phyloP scores from a whole-genome alignment of 2,888 invertebrate species.

The Drosophila maculinotata region DNA sequence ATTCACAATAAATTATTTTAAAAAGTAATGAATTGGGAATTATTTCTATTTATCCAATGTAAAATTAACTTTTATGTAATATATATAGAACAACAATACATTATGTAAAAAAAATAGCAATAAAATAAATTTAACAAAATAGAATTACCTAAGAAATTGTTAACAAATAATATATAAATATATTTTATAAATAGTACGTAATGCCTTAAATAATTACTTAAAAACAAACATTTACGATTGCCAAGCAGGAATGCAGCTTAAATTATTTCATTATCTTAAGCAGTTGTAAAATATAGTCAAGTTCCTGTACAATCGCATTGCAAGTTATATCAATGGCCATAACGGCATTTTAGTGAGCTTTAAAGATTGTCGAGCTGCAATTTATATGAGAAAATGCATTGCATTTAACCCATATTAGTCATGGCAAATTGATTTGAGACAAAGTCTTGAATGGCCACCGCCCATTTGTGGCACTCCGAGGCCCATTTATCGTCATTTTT shows the following conservation, averaged over 20 bases:
- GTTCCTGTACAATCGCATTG: slow-evolving; percentile 24
- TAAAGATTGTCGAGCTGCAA: slow-evolving; percentile 44
- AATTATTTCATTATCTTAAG: slow-evolving; percentile 2
- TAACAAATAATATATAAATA: background rate
- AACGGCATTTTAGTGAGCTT: slow-evolving; percentile 27
- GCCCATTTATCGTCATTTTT: slow-evolving; percentile 61
- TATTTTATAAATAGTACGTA: too few species aligned
- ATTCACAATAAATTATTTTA: background rate
- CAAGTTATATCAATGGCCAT: slow-evolving; percentile 32
- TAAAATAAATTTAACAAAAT: background rate
- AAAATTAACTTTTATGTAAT: too few species aligned
- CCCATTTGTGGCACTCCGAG: slow-evolving; percentile 60
- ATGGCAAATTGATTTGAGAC: slow-evolving; percentile 67
- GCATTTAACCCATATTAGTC: slow-evolving; percentile 75
- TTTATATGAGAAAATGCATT: slow-evolving; percentile 47
- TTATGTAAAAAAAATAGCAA: background rate
- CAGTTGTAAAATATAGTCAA: slow-evolving; percentile 9
- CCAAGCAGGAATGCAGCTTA: slow-evolving; percentile 9
- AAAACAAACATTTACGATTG: background rate
- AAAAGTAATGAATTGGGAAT: background rate
- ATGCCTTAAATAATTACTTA: too few species aligned
- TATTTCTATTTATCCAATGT: too few species aligned
- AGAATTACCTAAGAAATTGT: background rate
- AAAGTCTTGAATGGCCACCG: slow-evolving; percentile 17
- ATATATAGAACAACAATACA: too few species aligned